A percentile compares a stretch with the other conserved stretches of the same genome.
Evolutionary conservation across 1,140 invertebrate species (phyloP).

Genomic region (Aphis craccivora): DNA sequence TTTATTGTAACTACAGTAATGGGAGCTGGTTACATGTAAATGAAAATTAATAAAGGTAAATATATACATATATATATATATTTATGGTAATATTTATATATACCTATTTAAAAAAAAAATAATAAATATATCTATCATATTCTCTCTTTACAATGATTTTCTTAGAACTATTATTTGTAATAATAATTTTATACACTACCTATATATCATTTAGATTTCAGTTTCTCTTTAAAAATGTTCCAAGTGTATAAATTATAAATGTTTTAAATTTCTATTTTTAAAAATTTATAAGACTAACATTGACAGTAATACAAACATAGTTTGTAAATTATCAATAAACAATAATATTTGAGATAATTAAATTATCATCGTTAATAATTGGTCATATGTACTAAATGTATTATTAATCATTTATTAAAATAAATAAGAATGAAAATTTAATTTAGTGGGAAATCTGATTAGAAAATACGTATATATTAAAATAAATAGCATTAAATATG

Average conservation of each 20-base stretch:
- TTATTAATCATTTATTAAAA: background rate
- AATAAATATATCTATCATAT: background rate
- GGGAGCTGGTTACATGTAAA: constrained; percentile 4
- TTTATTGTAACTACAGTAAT: background rate
- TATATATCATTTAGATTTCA: background rate
- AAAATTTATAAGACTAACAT: background rate
- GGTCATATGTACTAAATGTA: background rate
- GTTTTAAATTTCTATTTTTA: background rate
- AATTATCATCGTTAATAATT: background rate
- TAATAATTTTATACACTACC: background rate
- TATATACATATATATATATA: too few species aligned
- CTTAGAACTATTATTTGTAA: constrained; percentile 15
- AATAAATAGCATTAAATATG: too few species aligned
- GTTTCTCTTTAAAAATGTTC: constrained; percentile 17
- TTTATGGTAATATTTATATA: too few species aligned
- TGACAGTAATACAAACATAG: background rate
- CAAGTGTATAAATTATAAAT: background rate
- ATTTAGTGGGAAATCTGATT: background rate
- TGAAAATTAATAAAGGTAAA: background rate
- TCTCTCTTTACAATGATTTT: constrained; percentile 4
- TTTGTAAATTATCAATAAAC: background rate
- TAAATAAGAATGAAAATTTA: background rate
- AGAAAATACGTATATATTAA: too few species aligned
- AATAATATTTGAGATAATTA: background rate
- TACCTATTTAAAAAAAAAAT: background rate